phyloP scores from a whole-genome alignment of 2,888 invertebrate genomes.

The Drosophila cyrtoloma region DNA sequence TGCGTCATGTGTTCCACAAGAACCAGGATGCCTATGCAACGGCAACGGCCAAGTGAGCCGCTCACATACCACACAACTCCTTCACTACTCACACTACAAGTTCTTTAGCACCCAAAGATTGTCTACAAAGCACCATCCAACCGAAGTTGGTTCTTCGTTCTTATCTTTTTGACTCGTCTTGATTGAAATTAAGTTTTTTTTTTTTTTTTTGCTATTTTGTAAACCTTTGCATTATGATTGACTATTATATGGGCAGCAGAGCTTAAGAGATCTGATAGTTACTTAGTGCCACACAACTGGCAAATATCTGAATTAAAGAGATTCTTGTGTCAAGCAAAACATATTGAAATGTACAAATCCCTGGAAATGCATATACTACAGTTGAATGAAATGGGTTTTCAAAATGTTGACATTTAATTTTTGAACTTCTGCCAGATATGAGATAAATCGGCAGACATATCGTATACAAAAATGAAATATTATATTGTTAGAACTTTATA shows the following conservation, averaged over 20 bases:
- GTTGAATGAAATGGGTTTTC: not conserved
- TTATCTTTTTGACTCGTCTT: not conserved
- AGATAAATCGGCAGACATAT: not conserved
- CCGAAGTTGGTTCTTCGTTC: not conserved
- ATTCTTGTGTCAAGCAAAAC: not conserved
- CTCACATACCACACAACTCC: not conserved
- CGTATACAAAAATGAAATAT: not conserved
- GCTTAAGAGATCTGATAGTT: not conserved
- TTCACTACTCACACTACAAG: not conserved
- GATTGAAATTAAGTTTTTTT: conserved; percentile 13
- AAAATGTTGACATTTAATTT: not conserved
- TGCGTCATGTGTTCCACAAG: conserved; percentile 84
- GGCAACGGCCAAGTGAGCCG: conserved; percentile 71
- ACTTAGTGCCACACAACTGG: not conserved
- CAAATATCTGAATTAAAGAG: not conserved
- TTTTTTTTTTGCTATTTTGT: not conserved
- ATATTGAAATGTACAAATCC: not conserved
- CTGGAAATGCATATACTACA: not conserved
- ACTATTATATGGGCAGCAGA: not conserved
- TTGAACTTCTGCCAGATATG: not conserved
- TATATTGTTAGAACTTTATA: not conserved
- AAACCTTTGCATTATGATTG: not conserved
- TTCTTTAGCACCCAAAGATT: conserved; percentile 59
- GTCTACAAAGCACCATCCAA: conserved; percentile 30
- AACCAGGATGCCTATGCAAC: conserved; percentile 82